Evolutionary conservation across 2,888 invertebrate genomes (phyloP).

Genomic region (Caenorhabditis sp.): DNA sequence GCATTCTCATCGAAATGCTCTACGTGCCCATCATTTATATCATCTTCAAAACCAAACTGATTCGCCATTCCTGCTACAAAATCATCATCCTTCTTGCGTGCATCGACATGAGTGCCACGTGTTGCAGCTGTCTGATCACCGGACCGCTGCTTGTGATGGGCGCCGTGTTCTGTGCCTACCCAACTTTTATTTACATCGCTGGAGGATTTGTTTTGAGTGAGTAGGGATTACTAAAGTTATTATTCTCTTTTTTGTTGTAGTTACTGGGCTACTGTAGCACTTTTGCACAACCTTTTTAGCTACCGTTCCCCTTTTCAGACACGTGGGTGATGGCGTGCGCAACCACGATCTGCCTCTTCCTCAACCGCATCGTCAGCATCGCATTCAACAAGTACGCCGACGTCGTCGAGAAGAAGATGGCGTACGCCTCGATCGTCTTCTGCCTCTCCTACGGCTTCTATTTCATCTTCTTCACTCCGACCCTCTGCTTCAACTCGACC

Average conservation of each 20-base stretch:
- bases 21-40: slow-evolving; percentile 24
- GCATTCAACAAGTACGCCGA: slow-evolving; percentile 36
- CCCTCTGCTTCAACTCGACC: slow-evolving; percentile 15
- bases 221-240: too few species aligned
- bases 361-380: slow-evolving; percentile 20
- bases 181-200: slow-evolving; percentile 38
- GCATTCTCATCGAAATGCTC: slow-evolving; percentile 18
- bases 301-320: slow-evolving; percentile 14
- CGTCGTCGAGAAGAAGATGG: slow-evolving; percentile 23
- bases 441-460: slow-evolving; percentile 1
- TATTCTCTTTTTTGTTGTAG: neutral
- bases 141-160: slow-evolving; percentile 15
- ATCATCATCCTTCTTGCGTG: slow-evolving; percentile 17
- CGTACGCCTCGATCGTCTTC: slow-evolving; percentile 19
- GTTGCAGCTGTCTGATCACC: slow-evolving; percentile 27
- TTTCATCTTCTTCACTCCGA: slow-evolving; percentile 13
- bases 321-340: slow-evolving; percentile 36
- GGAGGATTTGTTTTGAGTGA: slow-evolving; percentile 29
- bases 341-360: slow-evolving; percentile 28
- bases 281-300: neutral
- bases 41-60: slow-evolving; percentile 15
- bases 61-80: slow-evolving; percentile 29
- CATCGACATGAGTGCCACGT: slow-evolving; percentile 28
- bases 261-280: neutral
- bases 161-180: slow-evolving; percentile 19